Base-by-base conservation (phyloP, 2,113 vertebrate genomes). In the Clinocottus analis region DNA sequence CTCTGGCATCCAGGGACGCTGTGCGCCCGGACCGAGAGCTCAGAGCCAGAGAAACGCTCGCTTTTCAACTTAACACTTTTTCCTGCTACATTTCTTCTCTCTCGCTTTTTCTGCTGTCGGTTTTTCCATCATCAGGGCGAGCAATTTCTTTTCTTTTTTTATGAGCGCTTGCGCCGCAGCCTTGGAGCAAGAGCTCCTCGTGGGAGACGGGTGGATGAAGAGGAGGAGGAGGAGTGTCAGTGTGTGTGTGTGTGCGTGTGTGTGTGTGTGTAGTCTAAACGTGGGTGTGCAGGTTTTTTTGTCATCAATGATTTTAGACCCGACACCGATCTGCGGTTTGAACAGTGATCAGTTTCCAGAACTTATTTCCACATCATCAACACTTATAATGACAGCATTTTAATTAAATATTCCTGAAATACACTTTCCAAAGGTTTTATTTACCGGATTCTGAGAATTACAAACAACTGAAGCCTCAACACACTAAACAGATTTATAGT, bases 11-110 rank as follows among this genome's bases (percentile, higher is more conserved):
- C 86, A 90, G 89, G 92, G 94, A 94, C 91, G 88, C 90, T 91
- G 84, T 91, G 91, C 89, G 92, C 91, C 90, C 77, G 90, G 85
- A 91, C 88, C 91, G 83, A 91, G 82, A 93, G 93, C 93, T 95
- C 87, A 88, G 85, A 95, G 94, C 94, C 33, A 91, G 72, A 93
- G 89, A 94, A 93, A 93, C 89, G 89, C 89, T 93, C 84, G 90
- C 92, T 93, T 93, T 94, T 94, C 88, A 94, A 92, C 91, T 88
- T 85, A 93, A 92, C 88, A 80, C 76, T 92, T 92, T 91, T 92
- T 92, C 85, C 85, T 63, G 64, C 78, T 61, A 31, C 82, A 83
- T 85, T 85, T 91, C 79, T 90, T 87, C 63, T 85, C 73, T 73
- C 53, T 73, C 66, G 69, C 67, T 87, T 92, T 90, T 86, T 86